Conservation (phyloP, 2,888 invertebrate genomes). For the Leptinotarsa juncta region DNA sequence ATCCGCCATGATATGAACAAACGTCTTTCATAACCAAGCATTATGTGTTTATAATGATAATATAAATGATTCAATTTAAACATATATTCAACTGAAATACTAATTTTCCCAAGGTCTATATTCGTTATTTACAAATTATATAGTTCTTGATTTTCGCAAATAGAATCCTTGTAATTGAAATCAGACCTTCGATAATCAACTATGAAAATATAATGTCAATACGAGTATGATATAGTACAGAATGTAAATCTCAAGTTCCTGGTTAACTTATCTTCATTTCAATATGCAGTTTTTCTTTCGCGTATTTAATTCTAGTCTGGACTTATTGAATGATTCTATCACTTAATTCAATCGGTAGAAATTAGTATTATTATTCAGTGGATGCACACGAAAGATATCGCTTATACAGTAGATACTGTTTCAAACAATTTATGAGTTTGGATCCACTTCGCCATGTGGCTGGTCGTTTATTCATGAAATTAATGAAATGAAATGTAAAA, state of each 20-base stretch:
- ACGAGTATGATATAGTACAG: background rate
- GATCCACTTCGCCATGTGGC: too few relatives aligned
- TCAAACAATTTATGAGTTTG: too few relatives aligned
- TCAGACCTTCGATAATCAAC: background rate
- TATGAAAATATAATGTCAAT: background rate
- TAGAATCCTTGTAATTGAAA: background rate
- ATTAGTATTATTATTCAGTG: slow-evolving; percentile 1
- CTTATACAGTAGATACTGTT: too few relatives aligned
- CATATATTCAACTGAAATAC: too few relatives aligned
- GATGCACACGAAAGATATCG: background rate
- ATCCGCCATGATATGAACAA: too few relatives aligned
- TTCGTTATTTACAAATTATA: background rate
- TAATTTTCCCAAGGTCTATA: too few relatives aligned
- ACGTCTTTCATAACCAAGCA: too few relatives aligned
- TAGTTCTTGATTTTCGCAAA: background rate
- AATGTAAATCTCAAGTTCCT: background rate
- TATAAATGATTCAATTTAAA: too few relatives aligned
- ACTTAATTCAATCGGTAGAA: background rate
- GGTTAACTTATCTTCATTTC: background rate
- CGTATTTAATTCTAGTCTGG: background rate
- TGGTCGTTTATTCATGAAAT: too few relatives aligned
- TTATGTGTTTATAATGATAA: too few relatives aligned
- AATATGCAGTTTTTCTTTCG: background rate
- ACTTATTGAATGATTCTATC: background rate
- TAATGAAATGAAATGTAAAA: too few relatives aligned